A percentile compares a stretch with the other conserved stretches of the same genome.
phyloP scores from a whole-genome alignment of 2,113 vertebrate species.

The Rhinolophus ferrumequinum region DNA sequence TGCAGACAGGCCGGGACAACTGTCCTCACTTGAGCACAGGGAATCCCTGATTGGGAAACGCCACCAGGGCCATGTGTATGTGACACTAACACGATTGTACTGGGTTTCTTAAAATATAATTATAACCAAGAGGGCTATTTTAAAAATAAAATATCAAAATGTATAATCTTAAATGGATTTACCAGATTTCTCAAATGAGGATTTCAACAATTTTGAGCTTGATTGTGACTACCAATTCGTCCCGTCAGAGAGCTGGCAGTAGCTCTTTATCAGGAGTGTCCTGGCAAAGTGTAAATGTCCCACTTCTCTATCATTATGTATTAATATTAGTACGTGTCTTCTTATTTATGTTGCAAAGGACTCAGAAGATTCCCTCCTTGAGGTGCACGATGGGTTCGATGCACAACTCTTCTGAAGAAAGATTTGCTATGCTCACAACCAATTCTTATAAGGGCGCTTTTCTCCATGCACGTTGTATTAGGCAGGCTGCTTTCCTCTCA shows the following conservation, averaged over 20 bases:
- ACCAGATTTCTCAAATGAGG: neutral
- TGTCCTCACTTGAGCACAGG: neutral
- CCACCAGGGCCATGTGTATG: accelerated
- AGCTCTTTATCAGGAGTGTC: neutral
- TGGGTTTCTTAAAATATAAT: neutral
- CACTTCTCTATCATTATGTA: neutral
- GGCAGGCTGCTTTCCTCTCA: neutral
- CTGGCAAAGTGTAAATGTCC: neutral
- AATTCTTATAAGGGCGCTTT: neutral
- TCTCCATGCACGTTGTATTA: too few relatives aligned
- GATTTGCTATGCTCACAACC: neutral
- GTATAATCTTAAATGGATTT: neutral
- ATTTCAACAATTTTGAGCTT: slow-evolving; percentile 13
- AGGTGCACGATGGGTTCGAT: neutral
- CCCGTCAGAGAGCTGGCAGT: too few relatives aligned
- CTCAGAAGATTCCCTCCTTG: neutral
- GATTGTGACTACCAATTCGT: neutral
- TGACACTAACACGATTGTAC: neutral
- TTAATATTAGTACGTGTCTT: neutral
- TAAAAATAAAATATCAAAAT: neutral
- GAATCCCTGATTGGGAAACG: neutral
- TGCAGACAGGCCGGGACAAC: neutral
- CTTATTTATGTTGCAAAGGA: neutral
- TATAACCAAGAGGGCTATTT: neutral
- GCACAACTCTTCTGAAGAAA: neutral